These are phyloP conservation scores for Hipparchia semele DNA, from an alignment of 2,888 invertebrate genomes.

Conservation along the genomic window DNA sequence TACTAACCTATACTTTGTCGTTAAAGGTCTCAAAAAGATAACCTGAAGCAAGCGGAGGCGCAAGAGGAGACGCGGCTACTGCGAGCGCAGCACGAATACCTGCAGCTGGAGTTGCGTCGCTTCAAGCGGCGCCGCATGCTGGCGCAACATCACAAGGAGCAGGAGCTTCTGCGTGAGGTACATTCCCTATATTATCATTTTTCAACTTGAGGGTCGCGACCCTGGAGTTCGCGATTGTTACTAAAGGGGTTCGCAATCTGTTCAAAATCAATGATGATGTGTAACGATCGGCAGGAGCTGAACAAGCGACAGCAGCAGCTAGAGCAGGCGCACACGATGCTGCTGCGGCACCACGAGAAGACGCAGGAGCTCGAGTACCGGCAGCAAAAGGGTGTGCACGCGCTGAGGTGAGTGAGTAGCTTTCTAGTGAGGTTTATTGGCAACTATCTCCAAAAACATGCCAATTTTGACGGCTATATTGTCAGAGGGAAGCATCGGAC, in stretches of 20 bases:
- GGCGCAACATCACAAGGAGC: slow-evolving; percentile 93
- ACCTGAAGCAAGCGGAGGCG: slow-evolving; percentile 94
- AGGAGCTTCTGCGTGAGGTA: slow-evolving; percentile 95
- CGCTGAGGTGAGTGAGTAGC: slow-evolving; percentile 84
- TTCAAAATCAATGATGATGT: too few relatives aligned
- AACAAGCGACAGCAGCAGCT: slow-evolving; percentile 97
- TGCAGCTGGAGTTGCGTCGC: slow-evolving; percentile 96
- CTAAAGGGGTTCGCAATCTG: too few relatives aligned
- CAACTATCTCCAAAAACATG: background rate
- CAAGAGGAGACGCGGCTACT: slow-evolving; percentile 95
- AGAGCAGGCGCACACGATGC: slow-evolving; percentile 97
- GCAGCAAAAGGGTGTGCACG: slow-evolving; percentile 97
- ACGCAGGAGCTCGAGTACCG: slow-evolving; percentile 98
- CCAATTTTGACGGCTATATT: background rate
- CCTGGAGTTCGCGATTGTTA: too few relatives aligned
- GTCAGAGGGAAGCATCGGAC: too few relatives aligned
- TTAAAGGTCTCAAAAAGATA: slow-evolving; percentile 93
- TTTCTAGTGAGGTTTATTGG: background rate
- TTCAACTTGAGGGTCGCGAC: too few relatives aligned
- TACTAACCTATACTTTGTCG: background rate
- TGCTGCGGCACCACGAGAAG: slow-evolving; percentile 97
- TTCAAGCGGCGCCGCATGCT: slow-evolving; percentile 95
- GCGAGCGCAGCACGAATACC: slow-evolving; percentile 94
- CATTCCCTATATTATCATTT: too few relatives aligned
- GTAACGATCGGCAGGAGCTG: slow-evolving; percentile 87